Evolutionary conservation across 2,113 vertebrate genomes (phyloP), one percentile per base, ranked within the genome.

Genomic region (Apaloderma vittatum): DNA sequence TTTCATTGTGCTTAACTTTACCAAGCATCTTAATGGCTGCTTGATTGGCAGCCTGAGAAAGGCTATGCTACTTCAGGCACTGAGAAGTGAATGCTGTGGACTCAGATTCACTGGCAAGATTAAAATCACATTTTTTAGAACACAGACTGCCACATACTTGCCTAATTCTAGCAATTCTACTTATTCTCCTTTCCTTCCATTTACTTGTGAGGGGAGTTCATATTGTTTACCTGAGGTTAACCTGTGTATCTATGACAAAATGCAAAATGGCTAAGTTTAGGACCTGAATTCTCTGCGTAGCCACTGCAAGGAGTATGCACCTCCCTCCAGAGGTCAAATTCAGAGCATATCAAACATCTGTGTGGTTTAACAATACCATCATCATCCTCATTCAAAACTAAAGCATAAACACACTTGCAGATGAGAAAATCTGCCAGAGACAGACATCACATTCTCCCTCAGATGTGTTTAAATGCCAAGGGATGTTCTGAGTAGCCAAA

Each of bases 401-500:
- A 88, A 66, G 15, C 46, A 71, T 8, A 72, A 30, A 49, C 24
- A 88, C 29, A 68, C 14, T n/a, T 9, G 21, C 10, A 58, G 34
- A 49, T 58, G 23, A 90, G n/a, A 76, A 84, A 84, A 76, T 8
- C 2, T 52, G 6, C 12, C 61, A 66, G 55, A 51, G 10, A 51
- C 1, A 29, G 11, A n/a, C 15, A 63, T 22, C 8, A 49, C 17
- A 10, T 15, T 74, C 34, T 91, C 37, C 32, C 55, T 85, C 22
- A 48, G 24, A 43, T 0, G 1, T 36, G 6, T 62, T 63, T 61
- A 49, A 93, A 77, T 20, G 40, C 13, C 40, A 70, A 26, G 23
- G 3, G 24, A 59, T 2, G 0, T n/a, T 46, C n/a, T 0, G 3
- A 77, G 57, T 3, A 37, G 27, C 1, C 9, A 59, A 74, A 70